These are phyloP conservation scores for Abrostola tripartita DNA, from an alignment of 2,888 invertebrate species.

Conservation along the genomic window DNA sequence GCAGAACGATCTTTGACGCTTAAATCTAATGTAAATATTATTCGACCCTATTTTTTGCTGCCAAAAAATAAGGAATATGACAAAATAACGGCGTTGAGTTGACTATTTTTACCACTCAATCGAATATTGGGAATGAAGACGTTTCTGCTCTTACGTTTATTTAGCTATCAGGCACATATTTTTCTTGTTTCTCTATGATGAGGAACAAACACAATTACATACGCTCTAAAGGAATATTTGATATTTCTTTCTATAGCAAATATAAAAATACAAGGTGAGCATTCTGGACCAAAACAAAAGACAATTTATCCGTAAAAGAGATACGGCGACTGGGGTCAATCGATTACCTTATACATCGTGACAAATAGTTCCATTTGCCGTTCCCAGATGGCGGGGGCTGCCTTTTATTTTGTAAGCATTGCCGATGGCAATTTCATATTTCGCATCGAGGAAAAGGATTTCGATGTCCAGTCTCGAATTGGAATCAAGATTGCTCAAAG, in stretches of 20 bases:
- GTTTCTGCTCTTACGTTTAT: background rate
- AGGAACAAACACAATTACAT: slow-evolving; percentile 28
- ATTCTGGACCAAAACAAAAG: slow-evolving; percentile 62
- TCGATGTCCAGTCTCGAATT: slow-evolving; percentile 55
- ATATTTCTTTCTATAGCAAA: slow-evolving; percentile 27
- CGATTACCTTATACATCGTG: slow-evolving; percentile 67
- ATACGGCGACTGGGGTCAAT: slow-evolving; percentile 63
- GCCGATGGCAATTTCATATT: slow-evolving; percentile 60
- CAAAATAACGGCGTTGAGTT: background rate
- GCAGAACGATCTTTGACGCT: no score
- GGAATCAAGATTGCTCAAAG: slow-evolving; percentile 60
- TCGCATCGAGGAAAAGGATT: slow-evolving; percentile 53
- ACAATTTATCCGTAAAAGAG: slow-evolving; percentile 64
- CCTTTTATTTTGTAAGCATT: slow-evolving; percentile 63
- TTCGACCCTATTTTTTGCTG: background rate
- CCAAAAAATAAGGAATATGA: slow-evolving; percentile 3
- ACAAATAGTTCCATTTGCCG: slow-evolving; percentile 73
- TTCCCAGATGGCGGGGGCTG: slow-evolving; percentile 62
- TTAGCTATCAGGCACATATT: background rate
- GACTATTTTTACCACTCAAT: background rate
- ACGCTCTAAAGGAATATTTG: slow-evolving; percentile 8
- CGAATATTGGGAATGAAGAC: background rate
- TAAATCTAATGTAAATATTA: no score
- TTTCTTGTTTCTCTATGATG: slow-evolving; percentile 1
- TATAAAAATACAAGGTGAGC: slow-evolving; percentile 45